Conservation (phyloP, 2,113 vertebrate species). For the Hiodon alosoides region DNA sequence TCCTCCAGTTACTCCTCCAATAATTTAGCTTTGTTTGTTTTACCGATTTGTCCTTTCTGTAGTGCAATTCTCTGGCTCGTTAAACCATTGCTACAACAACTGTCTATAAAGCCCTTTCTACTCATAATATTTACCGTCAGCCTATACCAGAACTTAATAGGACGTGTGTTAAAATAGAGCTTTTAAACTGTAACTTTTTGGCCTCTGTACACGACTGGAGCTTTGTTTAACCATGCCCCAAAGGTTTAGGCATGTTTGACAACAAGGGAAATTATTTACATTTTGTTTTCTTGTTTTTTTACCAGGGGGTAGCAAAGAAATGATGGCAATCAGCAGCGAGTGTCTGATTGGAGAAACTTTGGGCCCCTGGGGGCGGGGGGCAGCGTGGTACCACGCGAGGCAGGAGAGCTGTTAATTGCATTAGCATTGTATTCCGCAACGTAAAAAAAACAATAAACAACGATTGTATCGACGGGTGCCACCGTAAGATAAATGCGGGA, state of each 20-base stretch:
- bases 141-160: background rate
- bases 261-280: background rate
- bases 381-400: background rate
- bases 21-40: background rate
- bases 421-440: background rate
- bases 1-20: background rate
- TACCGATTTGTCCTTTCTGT: background rate
- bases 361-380: background rate
- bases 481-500: slow-evolving; percentile 5
- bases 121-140: too few species aligned
- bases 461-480: background rate
- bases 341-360: background rate
- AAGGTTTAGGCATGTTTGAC: background rate
- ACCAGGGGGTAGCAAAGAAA: too few species aligned
- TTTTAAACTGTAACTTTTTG: background rate
- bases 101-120: background rate
- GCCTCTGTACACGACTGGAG: background rate
- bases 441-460: slow-evolving; percentile 1
- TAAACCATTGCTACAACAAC: background rate
- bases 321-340: too few species aligned
- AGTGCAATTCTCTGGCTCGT: background rate
- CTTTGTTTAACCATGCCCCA: background rate
- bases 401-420: background rate
- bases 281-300: too few species aligned
- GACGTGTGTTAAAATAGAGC: background rate